Base-by-base conservation (phyloP, 1,140 invertebrate species). In the Drosophila cardini region DNA sequence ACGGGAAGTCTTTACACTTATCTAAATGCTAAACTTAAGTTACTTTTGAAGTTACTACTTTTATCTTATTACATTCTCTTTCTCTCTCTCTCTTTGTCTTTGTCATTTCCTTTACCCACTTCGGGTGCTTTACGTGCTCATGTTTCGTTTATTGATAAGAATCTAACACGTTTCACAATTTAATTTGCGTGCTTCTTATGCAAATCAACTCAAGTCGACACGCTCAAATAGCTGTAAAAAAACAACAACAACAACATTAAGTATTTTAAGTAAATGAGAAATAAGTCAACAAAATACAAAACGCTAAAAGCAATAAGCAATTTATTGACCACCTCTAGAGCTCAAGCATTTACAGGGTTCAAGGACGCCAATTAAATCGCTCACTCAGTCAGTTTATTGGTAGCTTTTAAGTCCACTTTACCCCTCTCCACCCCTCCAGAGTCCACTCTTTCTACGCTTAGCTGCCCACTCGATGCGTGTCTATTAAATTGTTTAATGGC, bases 161-260 rank as follows among this genome's bases (percentile, higher is more conserved):
- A 83, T 89, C 83, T 87, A 89, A 82, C 84, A 89, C 84, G 83
- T 87, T 80, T 83, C 65, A 72, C 79, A 58, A 46, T 86, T 87
- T 73, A 87, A 87, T 86, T 83, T 78, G 79, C 84, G 65, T 79
- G 64, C 70, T 62, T 62, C 63, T 83, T 80, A 83, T 79, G 84
- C 76, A 83, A 74, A 87, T 83, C 40, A 55, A 61, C 61, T 8
- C 60, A 56, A 64, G 30, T 65, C 45, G 64, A 68, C 76, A 73
- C 62, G 62, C 67, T 75, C 34, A 57, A 57, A 34, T 52, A 64
- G 8, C 10, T 63, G 52, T 36, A 15, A 52, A 15, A 42, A 5
- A 36, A n/a, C 53, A 55, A 60, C 48, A 60, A 63, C 55, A 60
- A 53, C 56, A 57, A 30, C 21, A 36, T 38, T 55, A 10, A 38